Evolutionary conservation across 2,113 vertebrate genomes (phyloP).

Genomic region (Cheirogaleus medius): DNA sequence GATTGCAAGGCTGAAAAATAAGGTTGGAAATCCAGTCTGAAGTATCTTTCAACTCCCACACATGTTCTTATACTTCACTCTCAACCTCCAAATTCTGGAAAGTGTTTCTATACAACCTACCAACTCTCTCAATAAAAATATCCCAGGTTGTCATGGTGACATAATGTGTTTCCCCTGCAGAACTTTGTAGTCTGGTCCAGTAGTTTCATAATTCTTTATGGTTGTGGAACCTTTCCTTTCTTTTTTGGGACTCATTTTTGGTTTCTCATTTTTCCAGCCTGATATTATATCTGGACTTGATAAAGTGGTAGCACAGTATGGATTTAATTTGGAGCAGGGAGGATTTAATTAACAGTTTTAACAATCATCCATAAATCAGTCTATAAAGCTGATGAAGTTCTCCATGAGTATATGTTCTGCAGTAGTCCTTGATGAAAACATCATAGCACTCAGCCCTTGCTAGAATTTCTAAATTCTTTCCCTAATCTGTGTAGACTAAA

Average conservation of each 20-base stretch:
- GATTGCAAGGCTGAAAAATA: background rate
- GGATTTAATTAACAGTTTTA: background rate
- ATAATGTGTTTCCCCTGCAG: background rate
- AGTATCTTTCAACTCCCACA: constrained; percentile 41
- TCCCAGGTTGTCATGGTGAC: constrained; percentile 63
- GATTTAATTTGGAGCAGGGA: background rate
- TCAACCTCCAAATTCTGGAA: background rate
- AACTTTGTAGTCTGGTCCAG: background rate
- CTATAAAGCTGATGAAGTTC: background rate
- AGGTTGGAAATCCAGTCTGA: constrained; percentile 29
- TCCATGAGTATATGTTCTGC: background rate
- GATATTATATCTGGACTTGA: background rate
- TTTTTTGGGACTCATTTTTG: background rate
- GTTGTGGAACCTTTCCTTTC: background rate
- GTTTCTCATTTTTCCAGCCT: background rate
- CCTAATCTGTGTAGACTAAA: background rate
- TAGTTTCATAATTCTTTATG: background rate
- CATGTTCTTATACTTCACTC: background rate
- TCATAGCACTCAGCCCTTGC: background rate
- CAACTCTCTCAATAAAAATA: constrained; percentile 49
- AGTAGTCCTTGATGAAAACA: background rate
- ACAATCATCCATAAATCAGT: background rate
- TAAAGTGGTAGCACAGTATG: background rate
- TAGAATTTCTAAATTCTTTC: background rate
- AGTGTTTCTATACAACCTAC: constrained; percentile 14